Base-by-base conservation (phyloP, 2,113 vertebrate genomes). In the Gymnocephalus cernua region DNA sequence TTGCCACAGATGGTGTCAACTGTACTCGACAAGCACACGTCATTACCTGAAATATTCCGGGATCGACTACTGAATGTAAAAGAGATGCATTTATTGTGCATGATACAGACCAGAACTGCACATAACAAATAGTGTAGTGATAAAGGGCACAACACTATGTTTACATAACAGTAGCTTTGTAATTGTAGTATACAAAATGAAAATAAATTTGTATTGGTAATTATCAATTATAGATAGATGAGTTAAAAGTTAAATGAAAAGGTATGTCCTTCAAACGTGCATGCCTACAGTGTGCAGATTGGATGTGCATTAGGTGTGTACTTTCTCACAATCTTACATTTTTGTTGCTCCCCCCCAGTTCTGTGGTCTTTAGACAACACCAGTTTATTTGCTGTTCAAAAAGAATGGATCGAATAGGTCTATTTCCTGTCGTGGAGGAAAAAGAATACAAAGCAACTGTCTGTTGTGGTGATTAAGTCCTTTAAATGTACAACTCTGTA, bases 21-120 rank as follows among this genome's bases (percentile, higher is more conserved):
- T 53, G 3, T 59, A 41, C 66, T 59, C 23, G 44, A 47, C 50
- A 53, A 61, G 14, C 51, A 61, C 35, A 59, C 6, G 44, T 41
- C 45, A 64, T 67, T 64, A 47, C 35, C 45, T 65, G 45, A 78
- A 61, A 71, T 35, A 54, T 68, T 57, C 27, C 15, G 9, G 12
- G 65, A 54, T 38, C 5, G 27, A 13, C 44, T 44, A 59, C 16
- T 27, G 61, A 27, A 38, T 73, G 67, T n/a, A 47, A 51, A 27
- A 10, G 13, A 16, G 18, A 25, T 69, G 51, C 15, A 11, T 85
- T 50, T 63, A 48, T 8, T 65, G 19, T 73, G 35, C 23, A 12
- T 27, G 4, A 23, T 44, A 29, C n/a, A 10, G 32, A 69, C 11
- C 58, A 29, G 23, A 63, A 51, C n/a, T 4, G 3, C 15, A 56